Evolutionary conservation across 2,888 invertebrate species (phyloP).

Genomic region (Mesorhabditis spiculigera): DNA sequence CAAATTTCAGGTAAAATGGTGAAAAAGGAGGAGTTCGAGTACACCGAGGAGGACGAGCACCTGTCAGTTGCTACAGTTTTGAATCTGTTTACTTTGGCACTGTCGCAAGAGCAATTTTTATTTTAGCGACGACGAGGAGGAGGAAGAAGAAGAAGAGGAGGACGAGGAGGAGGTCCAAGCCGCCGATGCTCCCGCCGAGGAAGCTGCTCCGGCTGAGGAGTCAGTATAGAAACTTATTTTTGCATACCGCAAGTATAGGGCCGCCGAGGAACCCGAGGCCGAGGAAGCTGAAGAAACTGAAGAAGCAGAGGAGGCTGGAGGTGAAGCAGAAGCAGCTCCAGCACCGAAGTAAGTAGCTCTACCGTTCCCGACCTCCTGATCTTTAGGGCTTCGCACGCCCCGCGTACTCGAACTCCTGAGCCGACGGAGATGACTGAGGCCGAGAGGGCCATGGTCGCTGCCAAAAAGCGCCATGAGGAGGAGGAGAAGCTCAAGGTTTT

Average conservation of each 20-base stretch:
- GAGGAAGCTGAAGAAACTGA: constrained; percentile 22
- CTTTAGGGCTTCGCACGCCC: constrained; percentile 23
- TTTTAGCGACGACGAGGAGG: constrained; percentile 53
- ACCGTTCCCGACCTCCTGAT: neutral
- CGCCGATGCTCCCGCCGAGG: constrained; percentile 14
- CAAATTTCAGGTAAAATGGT: neutral
- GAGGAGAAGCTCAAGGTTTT: constrained; percentile 53
- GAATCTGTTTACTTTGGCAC: neutral
- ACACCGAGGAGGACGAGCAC: neutral
- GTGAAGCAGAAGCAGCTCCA: constrained; percentile 23
- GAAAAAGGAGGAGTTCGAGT: constrained; percentile 4
- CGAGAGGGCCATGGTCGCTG: constrained; percentile 55
- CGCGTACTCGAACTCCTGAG: constrained; percentile 34
- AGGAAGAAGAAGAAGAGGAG: constrained; percentile 39
- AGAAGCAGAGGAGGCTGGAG: constrained; percentile 18
- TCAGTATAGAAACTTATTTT: constrained; percentile 9
- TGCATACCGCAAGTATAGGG: neutral
- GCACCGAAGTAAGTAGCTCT: constrained; percentile 20
- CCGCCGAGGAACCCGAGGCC: constrained; percentile 30
- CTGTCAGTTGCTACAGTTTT: neutral
- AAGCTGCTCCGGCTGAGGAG: constrained; percentile 8
- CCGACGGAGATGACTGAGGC: constrained; percentile 55
- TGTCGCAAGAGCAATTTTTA: neutral
- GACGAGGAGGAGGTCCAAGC: constrained; percentile 31
- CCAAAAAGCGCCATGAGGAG: constrained; percentile 58